Evolutionary conservation across 2,113 vertebrate species (phyloP).

Genomic region (Nipponia nippon): DNA sequence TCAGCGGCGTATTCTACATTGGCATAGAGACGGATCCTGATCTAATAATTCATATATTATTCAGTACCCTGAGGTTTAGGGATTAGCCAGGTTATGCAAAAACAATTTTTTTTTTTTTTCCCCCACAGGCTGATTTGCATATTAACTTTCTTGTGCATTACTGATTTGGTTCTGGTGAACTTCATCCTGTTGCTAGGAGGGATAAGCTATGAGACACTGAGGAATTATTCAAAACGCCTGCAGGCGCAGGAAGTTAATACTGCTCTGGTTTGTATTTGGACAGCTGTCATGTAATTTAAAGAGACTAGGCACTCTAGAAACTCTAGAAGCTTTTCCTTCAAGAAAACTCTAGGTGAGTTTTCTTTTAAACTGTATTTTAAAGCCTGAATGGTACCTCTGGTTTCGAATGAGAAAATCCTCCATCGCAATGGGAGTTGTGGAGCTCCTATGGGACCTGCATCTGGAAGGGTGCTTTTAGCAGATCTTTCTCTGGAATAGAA

Average conservation of each 20-base stretch:
- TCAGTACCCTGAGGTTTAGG: not conserved
- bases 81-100: slow-evolving; percentile 28
- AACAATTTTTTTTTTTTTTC: not conserved
- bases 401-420: not conserved
- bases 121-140: not conserved
- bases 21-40: not conserved
- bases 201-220: not conserved
- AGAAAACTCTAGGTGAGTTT: not conserved
- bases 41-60: not conserved
- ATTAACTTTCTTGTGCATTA: slow-evolving; percentile 6
- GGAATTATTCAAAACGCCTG: not conserved
- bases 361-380: not conserved
- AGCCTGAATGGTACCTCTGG: not conserved
- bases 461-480: not conserved
- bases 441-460: not conserved
- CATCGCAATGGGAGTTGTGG: not conserved
- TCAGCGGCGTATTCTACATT: accelerated
- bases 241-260: slow-evolving; percentile 17
- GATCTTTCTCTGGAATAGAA: not conserved
- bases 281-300: slow-evolving; percentile 16
- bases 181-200: slow-evolving; percentile 38
- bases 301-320: not conserved
- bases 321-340: not conserved
- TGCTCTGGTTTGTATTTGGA: slow-evolving; percentile 27
- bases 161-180: slow-evolving; percentile 16